Percentiles rank a stretch among this genome's conserved stretches.
Evolutionary conservation across 1,140 invertebrate species (phyloP).

Genomic region (Watersipora subatra): DNA sequence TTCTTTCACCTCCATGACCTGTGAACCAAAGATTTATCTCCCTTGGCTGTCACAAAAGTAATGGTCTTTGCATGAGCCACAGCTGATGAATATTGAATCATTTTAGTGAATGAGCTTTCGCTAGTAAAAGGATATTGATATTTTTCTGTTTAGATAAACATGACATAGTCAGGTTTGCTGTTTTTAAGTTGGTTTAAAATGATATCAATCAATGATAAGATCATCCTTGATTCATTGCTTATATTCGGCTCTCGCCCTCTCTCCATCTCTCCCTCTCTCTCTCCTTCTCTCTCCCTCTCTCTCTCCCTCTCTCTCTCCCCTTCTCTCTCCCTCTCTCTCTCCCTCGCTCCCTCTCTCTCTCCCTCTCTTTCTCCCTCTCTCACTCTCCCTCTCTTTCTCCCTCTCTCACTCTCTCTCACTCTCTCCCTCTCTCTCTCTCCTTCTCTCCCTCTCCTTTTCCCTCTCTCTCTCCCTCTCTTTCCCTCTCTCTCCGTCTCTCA

Average conservation of each 20-base stretch:
- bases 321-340: constrained; percentile 6
- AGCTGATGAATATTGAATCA: background rate
- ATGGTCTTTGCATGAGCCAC: background rate
- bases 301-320: constrained; percentile 13
- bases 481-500: too few relatives aligned
- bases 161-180: constrained; percentile 21
- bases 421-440: constrained; percentile 7
- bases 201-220: constrained; percentile 4
- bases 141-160: too few relatives aligned
- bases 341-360: too few relatives aligned
- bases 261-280: too few relatives aligned
- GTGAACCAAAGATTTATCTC: background rate
- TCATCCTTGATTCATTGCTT: constrained; percentile 3
- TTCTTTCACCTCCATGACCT: constrained; percentile 10
- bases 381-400: too few relatives aligned
- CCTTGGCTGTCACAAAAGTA: constrained; percentile 4
- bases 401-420: too few relatives aligned
- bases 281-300: constrained; percentile 2
- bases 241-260: too few relatives aligned
- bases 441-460: constrained; percentile 4
- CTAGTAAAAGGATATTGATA: too few relatives aligned
- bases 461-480: constrained; percentile 13
- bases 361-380: too few relatives aligned
- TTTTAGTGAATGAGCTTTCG: too few relatives aligned
- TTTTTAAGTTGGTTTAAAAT: constrained; percentile 12